Base-by-base conservation (phyloP, 2,797 vertebrate species). In the Fistularia commersonii region DNA sequence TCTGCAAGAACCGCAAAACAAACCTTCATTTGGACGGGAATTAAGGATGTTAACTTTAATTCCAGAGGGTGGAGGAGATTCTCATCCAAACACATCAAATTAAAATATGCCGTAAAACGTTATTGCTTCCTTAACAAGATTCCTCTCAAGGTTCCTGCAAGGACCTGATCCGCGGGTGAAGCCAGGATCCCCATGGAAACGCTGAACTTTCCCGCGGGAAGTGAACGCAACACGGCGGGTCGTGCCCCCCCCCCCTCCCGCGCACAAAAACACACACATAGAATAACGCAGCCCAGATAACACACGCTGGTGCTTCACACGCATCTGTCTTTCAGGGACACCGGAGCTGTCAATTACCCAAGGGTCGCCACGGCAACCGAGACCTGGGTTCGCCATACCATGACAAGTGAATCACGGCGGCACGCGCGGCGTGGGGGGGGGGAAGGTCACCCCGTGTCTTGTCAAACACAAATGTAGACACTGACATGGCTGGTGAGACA, bases 391-490 rank as follows among this genome's bases (percentile, higher is more conserved):
- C 56, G 57, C 69, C 70, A 52, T 66, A 66, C 41, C 53, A 61
- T 66, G 83, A 79, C 69, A 68, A 72, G 54, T 73, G 52, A 58
- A 70, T 77, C 79, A 78, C 58, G 56, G 74, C 61, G 72, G 80
- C 77, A 61, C 70, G n/a, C n/a, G n/a, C n/a, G n/a, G n/a, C n/a
- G n/a, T n/a, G n/a, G n/a, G n/a, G 65, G 65, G 75, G 74, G 43
- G 70, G 78, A 88, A 87, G 85, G 85, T 88, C 82, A 85, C 77
- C 82, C 75, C 82, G 68, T 81, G 83, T 85, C 84, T 81, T 79
- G 83, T 84, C 81, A 81, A 61, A 76, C 80, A 63, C 57, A 48
- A 12, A 64, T 11, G 23, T 41, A 61, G 45, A 53, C 54, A 13
- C 39, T 14, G 52, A 76, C 60, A 54, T 15, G 41, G n/a, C n/a